A percentile compares a stretch with the other conserved stretches of the same genome.
These are phyloP conservation scores for Chrysolina americana DNA, from an alignment of 2,888 invertebrate species.

Conservation along the genomic window DNA sequence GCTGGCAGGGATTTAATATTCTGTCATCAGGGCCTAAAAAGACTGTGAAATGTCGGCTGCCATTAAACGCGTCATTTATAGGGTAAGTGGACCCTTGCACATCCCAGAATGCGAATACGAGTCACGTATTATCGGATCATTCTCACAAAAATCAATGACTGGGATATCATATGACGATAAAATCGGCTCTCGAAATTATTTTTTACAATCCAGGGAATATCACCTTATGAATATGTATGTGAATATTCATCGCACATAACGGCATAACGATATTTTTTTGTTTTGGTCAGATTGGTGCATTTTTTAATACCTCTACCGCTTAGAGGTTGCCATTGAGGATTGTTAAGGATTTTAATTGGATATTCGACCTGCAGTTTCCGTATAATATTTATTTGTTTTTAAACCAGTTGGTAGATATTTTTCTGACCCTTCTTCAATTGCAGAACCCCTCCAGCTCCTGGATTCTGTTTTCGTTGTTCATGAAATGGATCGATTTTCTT, in stretches of 20 bases:
- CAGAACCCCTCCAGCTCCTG: too few species aligned
- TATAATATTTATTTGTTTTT: too few species aligned
- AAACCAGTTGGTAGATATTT: too few species aligned
- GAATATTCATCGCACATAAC: background rate
- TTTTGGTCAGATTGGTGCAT: background rate
- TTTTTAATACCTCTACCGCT: background rate
- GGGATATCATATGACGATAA: background rate
- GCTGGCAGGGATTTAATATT: background rate
- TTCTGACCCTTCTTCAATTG: too few species aligned
- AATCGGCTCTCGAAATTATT: background rate
- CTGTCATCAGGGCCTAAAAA: background rate
- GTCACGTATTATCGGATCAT: slow-evolving; percentile 1
- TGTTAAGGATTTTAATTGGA: too few species aligned
- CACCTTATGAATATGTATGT: slow-evolving; percentile 1
- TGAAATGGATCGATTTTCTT: too few species aligned
- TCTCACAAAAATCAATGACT: background rate
- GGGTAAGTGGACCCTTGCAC: background rate
- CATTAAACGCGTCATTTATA: slow-evolving; percentile 2
- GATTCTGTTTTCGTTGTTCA: too few species aligned
- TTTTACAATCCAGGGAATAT: background rate
- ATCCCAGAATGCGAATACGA: background rate
- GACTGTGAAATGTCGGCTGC: slow-evolving; percentile 2
- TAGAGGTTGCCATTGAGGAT: too few species aligned
- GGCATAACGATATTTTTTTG: background rate
- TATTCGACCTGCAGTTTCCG: too few species aligned